Percentiles rank a stretch among this genome's conserved stretches.
phyloP scores from a whole-genome alignment of 2,113 vertebrate genomes.

The Rhynchomys soricoides region DNA sequence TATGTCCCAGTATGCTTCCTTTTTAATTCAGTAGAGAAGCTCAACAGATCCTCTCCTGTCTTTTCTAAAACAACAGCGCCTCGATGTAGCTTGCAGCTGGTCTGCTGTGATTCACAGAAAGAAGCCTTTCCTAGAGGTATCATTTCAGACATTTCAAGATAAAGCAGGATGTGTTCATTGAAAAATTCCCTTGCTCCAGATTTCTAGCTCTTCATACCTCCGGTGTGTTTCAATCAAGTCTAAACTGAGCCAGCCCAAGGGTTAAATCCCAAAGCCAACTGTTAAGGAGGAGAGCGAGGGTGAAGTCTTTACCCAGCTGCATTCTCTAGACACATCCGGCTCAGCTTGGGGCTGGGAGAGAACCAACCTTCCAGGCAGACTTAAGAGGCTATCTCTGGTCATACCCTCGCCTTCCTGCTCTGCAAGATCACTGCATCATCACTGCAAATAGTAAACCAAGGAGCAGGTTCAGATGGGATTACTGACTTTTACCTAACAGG shows the following conservation, averaged over 20 bases:
- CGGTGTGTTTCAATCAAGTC: background rate
- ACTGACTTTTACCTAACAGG: background rate
- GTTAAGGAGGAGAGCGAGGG: background rate
- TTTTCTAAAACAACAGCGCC: background rate
- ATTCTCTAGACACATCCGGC: background rate
- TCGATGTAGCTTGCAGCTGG: background rate
- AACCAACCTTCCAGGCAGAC: background rate
- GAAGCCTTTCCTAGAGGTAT: background rate
- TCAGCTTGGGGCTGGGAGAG: background rate
- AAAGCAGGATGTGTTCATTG: background rate
- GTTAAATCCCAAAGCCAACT: background rate
- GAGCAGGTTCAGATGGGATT: background rate
- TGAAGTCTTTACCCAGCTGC: background rate
- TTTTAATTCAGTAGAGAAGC: constrained; percentile 13
- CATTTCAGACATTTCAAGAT: constrained; percentile 35
- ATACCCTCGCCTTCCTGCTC: background rate
- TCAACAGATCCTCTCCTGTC: background rate
- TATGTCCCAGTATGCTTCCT: background rate
- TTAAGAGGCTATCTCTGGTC: background rate
- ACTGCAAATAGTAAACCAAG: background rate
- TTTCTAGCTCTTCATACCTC: background rate
- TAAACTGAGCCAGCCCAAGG: background rate
- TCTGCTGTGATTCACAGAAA: background rate
- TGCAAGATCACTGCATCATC: background rate
- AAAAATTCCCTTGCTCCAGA: background rate